Base-by-base conservation (phyloP, 2,113 vertebrate genomes). In the Percina caprodes region DNA sequence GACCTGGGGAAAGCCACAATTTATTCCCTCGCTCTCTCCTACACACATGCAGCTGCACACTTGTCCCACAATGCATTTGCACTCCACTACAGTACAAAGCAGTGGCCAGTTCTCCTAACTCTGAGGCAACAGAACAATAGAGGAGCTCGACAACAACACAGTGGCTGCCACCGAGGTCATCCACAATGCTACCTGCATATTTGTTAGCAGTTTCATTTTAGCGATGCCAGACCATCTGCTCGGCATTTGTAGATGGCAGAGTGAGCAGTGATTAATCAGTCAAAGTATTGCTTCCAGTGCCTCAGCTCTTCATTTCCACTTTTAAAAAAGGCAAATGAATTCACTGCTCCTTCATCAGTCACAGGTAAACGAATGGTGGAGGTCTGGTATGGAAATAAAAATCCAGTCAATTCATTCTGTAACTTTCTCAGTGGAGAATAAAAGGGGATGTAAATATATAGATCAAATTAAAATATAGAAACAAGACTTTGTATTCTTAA, bases 171-270 rank as follows among this genome's bases (percentile, higher is more conserved):
- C 77, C 5, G 73, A 82, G 90, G 88, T 89, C 89, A 73, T 67
- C 76, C 79, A 83, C 82, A 70, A 86, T 33, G 45, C 79, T 90
- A 89, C 89, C 86, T 91, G 90, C 88, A 92, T 85, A 84, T 91
- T 91, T 91, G 83, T 87, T 65, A 69, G 84, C 76, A n/a, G 86
- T 92, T 88, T 93, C 81, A 91, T 92, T 92, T 91, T 45, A 82
- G 77, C 66, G 39, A 49, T 85, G 83, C 86, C 92, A 88, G 85
- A 84, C 88, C 94, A 94, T 95, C 93, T 94, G 92, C 88, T 92
- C 81, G 42, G 86, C 84, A 93, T 92, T 92, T 93, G 90, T 82
- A 80, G 79, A 84, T 58, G 78, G 77, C 51, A 26, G 65, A 81
- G 55, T 70, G 82, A 92, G 80, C 72, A 80, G 86, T 79, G 82